These are phyloP conservation scores for Zaprionus gabonicus DNA, from an alignment of 1,140 invertebrate genomes.

Conservation along the genomic window DNA sequence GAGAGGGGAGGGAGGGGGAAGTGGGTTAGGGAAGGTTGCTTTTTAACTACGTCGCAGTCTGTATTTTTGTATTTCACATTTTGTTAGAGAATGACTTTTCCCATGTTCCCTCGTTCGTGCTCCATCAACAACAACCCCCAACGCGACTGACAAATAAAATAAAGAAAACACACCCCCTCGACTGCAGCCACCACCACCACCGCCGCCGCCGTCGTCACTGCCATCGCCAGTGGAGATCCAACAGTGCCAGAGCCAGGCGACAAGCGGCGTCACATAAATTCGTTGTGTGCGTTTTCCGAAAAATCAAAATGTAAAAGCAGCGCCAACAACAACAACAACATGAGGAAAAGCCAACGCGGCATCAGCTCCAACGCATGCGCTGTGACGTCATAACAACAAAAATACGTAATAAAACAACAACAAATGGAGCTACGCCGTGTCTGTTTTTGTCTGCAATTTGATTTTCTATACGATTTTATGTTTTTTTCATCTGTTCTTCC, in stretches of 20 bases:
- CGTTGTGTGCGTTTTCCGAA: conserved; percentile 54
- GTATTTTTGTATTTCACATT: conserved; percentile 29
- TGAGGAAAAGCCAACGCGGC: conserved; percentile 59
- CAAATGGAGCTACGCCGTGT: conserved; percentile 19
- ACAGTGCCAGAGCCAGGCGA: conserved; percentile 18
- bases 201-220: too few relatives aligned
- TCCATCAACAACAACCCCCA: conserved; percentile 68
- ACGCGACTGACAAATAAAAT: conserved; percentile 16
- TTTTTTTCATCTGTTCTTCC: conserved; percentile 63
- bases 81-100: conserved; percentile 45
- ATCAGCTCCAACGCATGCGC: conserved; percentile 70
- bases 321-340: conserved; percentile 49
- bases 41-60: conserved; percentile 65
- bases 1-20: not conserved
- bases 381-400: conserved; percentile 58
- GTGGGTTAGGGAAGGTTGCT: conserved; percentile 22
- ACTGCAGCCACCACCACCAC: conserved; percentile 54
- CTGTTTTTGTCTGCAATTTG: conserved; percentile 70
- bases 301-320: conserved; percentile 62
- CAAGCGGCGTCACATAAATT: conserved; percentile 53
- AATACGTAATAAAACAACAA: conserved; percentile 43
- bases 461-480: conserved; percentile 71
- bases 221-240: conserved; percentile 31
- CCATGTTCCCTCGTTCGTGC: conserved; percentile 20
- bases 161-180: conserved; percentile 60